Base-by-base conservation (phyloP, 1,140 invertebrate species). In the Gryon sp. region DNA sequence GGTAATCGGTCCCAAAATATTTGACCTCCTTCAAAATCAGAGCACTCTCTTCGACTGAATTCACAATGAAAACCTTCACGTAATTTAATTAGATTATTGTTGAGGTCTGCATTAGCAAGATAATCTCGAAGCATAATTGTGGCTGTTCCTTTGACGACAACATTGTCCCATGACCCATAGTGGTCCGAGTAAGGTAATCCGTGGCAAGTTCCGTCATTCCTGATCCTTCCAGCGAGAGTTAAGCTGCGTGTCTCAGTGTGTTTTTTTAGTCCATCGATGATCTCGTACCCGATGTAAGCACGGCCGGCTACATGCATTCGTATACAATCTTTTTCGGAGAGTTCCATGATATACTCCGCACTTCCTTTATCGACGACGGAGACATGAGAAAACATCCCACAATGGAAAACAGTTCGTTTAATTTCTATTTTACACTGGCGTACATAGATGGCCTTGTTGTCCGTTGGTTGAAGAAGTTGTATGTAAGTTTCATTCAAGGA, bases 1-100 rank as follows among this genome's bases (percentile, higher is more conserved):
- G 62, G 62, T 11, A 48, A 0, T 4, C 32, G n/a, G 5, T 22
- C 30, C 77, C 72, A 79, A 11, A 68, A 79, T 1, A 52, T 46
- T 12, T 70, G 15, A 1, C 76, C 70, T 4, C 40, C 46, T 28
- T 65, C 28, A n/a, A 22, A 18, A 32, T 79, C 72, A 0, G 65
- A 60, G 19, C 66, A 72, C 6, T 18, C 1, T 15, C 36, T 46
- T 5, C 30, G n/a, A 9, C 6, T 22, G 3, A 50, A 26, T 4
- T 59, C 7, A 24, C 74, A 77, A n/a, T 12, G 14, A 4, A 36
- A 30, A 5, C 50, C 59, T 2, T 55, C 46, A 14, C 20, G 2
- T 8, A 60, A 16, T 7, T 28, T 7, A 7, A 78, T 40, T 62
- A 55, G 32, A 41, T 73, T 53, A 4, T 32, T 38, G 0, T 72